phyloP scores from a whole-genome alignment of 1,140 invertebrate genomes.

The Sminthurides bifidus region DNA sequence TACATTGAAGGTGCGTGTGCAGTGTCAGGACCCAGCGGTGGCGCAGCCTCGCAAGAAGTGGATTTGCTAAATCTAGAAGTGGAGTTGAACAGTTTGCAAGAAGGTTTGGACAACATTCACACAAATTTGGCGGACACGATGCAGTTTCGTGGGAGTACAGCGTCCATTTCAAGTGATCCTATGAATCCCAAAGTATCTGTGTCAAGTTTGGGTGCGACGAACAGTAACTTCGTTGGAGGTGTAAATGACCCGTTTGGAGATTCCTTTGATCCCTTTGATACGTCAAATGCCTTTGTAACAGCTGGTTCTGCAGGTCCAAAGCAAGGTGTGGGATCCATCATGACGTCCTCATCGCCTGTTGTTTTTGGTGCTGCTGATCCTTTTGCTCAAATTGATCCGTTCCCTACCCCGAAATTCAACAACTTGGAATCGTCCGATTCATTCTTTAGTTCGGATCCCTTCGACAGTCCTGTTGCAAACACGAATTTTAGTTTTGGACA shows the following conservation, averaged over 20 bases:
- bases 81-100: constrained; percentile 74
- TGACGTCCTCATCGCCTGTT: neutral
- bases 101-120: constrained; percentile 30
- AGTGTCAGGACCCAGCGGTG: neutral
- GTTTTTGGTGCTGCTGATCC: constrained; percentile 14
- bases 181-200: constrained; percentile 19
- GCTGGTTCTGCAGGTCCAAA: neutral
- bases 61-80: constrained; percentile 86
- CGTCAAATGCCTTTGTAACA: neutral
- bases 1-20: constrained; percentile 31
- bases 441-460: constrained; percentile 28
- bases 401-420: constrained; percentile 19
- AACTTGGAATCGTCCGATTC: constrained; percentile 7
- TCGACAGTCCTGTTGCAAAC: constrained; percentile 24
- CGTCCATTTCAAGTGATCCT: constrained; percentile 30
- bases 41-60: constrained; percentile 33
- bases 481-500: constrained; percentile 6
- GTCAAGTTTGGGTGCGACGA: neutral
- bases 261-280: constrained; percentile 51
- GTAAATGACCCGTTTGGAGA: constrained; percentile 61
- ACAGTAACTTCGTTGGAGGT: constrained; percentile 55
- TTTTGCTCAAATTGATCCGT: constrained; percentile 30
- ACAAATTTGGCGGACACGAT: constrained; percentile 29
- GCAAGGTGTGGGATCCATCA: neutral
- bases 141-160: constrained; percentile 29